phyloP scores from a whole-genome alignment of 2,113 vertebrate species.

The Etia nguti region DNA sequence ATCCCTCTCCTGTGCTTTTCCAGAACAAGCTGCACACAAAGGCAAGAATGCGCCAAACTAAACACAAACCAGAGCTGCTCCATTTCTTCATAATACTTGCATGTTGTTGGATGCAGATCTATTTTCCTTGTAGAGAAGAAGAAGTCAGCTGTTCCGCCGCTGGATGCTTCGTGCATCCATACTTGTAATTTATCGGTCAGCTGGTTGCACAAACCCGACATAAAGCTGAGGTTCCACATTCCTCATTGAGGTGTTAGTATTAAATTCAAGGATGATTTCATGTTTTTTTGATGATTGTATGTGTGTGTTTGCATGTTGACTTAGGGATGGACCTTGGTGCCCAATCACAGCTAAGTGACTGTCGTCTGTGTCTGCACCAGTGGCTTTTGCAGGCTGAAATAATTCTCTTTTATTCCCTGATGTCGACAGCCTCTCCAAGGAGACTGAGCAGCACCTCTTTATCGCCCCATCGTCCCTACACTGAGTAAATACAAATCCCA shows the following conservation, averaged over 20 bases:
- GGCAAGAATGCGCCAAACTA: slow-evolving; percentile 40
- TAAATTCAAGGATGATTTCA: neutral
- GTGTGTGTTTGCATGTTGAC: neutral
- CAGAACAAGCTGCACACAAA: slow-evolving; percentile 49
- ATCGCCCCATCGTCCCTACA: slow-evolving; percentile 39
- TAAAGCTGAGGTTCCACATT: neutral
- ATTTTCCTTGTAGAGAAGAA: neutral
- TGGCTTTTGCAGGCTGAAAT: neutral
- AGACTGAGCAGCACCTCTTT: slow-evolving; percentile 40
- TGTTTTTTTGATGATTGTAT: neutral
- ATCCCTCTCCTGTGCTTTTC: slow-evolving; percentile 11
- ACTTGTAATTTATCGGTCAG: neutral
- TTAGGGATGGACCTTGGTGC: neutral
- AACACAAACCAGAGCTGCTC: slow-evolving; percentile 27
- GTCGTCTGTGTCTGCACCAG: neutral
- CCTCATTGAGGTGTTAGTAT: neutral
- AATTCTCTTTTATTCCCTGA: neutral
- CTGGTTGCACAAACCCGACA: neutral
- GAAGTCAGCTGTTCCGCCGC: neutral
- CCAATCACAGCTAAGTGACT: neutral
- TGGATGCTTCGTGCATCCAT: neutral
- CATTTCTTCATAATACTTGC: neutral
- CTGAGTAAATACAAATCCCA: slow-evolving; percentile 42
- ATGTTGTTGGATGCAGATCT: neutral
- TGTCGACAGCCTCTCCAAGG: neutral